A percentile compares a stretch with the other conserved stretches of the same genome.
Conservation (phyloP, 1,140 invertebrate genomes). For the Zeugodacus cucurbitae region DNA sequence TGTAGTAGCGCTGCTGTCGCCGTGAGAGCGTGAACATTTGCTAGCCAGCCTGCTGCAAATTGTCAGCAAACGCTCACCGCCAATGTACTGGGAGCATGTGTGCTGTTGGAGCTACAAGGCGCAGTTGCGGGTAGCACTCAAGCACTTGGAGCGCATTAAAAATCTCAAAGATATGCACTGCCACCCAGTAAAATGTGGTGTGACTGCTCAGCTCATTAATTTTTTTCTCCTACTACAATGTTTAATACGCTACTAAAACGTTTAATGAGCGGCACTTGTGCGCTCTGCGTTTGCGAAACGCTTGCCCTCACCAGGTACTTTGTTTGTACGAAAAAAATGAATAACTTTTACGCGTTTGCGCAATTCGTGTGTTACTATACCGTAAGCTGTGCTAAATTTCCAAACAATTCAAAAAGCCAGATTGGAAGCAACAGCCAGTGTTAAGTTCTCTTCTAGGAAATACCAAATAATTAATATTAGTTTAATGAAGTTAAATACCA, state of each 20-base stretch:
- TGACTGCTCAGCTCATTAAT: background rate
- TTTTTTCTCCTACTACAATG: background rate
- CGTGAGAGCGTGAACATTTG: slow-evolving; percentile 2
- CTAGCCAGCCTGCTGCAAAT: background rate
- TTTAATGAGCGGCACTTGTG: background rate
- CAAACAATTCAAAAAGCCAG: background rate
- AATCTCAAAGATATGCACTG: background rate
- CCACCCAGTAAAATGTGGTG: background rate
- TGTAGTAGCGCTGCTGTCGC: slow-evolving; percentile 38
- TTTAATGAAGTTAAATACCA: too few relatives aligned
- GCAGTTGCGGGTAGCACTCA: background rate
- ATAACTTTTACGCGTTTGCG: background rate
- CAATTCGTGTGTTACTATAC: background rate
- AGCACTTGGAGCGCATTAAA: background rate
- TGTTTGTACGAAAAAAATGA: background rate
- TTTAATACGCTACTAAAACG: background rate
- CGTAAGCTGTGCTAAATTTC: background rate
- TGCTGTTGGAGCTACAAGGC: background rate
- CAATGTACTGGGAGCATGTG: background rate
- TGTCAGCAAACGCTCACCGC: background rate
- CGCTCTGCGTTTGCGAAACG: background rate
- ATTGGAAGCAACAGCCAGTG: background rate
- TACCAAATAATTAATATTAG: too few relatives aligned
- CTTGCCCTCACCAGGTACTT: background rate
- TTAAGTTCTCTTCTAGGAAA: too few relatives aligned